Evolutionary conservation across 2,888 invertebrate genomes (phyloP), one percentile per base, ranked within the genome.

Genomic region (Hesperia comma): DNA sequence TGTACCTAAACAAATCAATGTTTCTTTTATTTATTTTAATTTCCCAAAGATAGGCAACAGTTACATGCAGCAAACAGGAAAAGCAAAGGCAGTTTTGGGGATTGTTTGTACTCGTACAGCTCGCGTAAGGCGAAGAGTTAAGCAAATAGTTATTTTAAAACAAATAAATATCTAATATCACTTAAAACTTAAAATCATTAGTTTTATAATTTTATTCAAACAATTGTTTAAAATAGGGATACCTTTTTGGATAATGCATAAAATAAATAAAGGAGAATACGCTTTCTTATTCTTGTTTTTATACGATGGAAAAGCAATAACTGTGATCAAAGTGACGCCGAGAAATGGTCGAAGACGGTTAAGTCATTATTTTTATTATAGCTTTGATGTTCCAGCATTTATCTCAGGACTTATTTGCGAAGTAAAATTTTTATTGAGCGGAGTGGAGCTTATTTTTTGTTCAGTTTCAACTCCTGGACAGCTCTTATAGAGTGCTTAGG

Each of bases 341-440:
- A 64, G 64, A 58, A 64, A 64, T 40, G 63, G 57, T 51, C 57
- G 49, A 58, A 56, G 51, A 58, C 57, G 64, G 64, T 64, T 64
- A 64, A 64, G 58, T 64, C 64, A 64, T 64, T 64, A 64, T 64
- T 64, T 64, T 64, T 64, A 64, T 64, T 64, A 64, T 58, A 58
- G 64, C 64, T 64, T 64, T 64, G 64, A 64, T 64, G 64, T 64
- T 64, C 64, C 58, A 64, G 53, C 64, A 64, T 64, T 64, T 64
- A 64, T 64, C 64, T 64, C 43, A 26, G 43, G 64, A 64, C 58
- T 64, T 64, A 64, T 64, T 64, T 64, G 64, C 53, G 64, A 64
- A 64, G 53, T 64, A 58, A 64, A 64, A 64, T 41, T 64, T 64
- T 58, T 66, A 66, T 66, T 66, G 58, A 60, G 58, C 53, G 53